Evolutionary conservation across 2,888 invertebrate genomes (phyloP).

Genomic region (Eilema depressum): DNA sequence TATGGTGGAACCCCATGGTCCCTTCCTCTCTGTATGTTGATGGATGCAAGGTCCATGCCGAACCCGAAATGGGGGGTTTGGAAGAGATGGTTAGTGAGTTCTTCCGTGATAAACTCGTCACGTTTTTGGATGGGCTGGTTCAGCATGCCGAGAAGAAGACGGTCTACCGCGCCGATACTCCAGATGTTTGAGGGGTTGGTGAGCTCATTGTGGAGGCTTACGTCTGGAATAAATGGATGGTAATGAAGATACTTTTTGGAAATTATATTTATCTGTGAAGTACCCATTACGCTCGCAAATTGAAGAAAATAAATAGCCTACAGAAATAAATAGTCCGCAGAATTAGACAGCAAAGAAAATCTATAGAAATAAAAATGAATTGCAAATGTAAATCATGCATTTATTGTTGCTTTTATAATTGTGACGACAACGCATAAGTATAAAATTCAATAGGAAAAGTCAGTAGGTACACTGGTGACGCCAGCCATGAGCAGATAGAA

Average conservation of each 20-base stretch:
- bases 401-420: too few relatives aligned
- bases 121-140: constrained; percentile 92
- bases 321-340: too few relatives aligned
- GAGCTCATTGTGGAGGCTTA: constrained; percentile 92
- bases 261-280: neutral
- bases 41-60: constrained; percentile 95
- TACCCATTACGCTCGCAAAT: too few relatives aligned
- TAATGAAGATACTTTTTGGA: neutral
- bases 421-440: too few relatives aligned
- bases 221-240: constrained; percentile 85
- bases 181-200: constrained; percentile 91
- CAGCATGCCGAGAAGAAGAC: constrained; percentile 91
- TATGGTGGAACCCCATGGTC: constrained; percentile 95
- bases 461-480: too few relatives aligned
- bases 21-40: constrained; percentile 94
- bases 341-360: too few relatives aligned
- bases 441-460: too few relatives aligned
- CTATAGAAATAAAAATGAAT: too few relatives aligned
- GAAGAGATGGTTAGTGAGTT: constrained; percentile 94
- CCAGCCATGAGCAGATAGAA: too few relatives aligned
- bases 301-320: too few relatives aligned
- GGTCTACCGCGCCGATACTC: constrained; percentile 92
- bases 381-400: too few relatives aligned
- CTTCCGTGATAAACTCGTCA: constrained; percentile 93
- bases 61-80: constrained; percentile 90